Base-by-base conservation (phyloP, 2,888 invertebrate species). In the Noctua pronuba region DNA sequence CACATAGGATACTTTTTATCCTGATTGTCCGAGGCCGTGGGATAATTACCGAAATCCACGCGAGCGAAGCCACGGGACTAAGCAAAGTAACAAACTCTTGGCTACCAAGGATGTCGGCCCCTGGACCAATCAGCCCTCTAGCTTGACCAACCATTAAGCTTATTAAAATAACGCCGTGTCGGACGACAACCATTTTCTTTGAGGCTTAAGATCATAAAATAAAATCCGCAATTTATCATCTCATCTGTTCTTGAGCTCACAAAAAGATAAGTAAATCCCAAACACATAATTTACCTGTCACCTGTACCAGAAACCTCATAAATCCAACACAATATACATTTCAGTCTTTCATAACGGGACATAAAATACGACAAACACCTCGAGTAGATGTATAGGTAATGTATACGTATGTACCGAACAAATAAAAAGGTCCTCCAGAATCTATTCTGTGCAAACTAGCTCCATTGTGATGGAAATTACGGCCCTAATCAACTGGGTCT, bases 401-500 rank as follows among this genome's bases (percentile, higher is more conserved):
- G 66, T 75, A 66, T 77, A 76, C 65, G 60, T 68, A 76, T 67
- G 60, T 68, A 68, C 73, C 72, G 64, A 80, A 71, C 64, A 64
- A 74, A 83, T 87, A 87, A 88, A 83, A 82, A 86, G 87, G 73
- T 46, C 52, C 49, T 71, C 35, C 55, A 65, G 75, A 79, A 76
- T 72, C 82, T 83, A 85, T 82, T 85, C 73, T 35, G 67, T 80
- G 28, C 80, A 79, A 91, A 90, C 90, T 88, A 88, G 88, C 81
- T 85, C 87, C 65, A 87, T 91, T 91, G 89, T 91, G 70, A 89
- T 89, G 89, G 86, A 89, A 85, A 89, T 89, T 84, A 79, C 73
- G 55, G 41, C 60, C 74, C 71, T 79, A 87, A 83, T 88, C 80
- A 88, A 79, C 77, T 71, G 76, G 72, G 78, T 75, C 58, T 72